Percentiles rank a stretch among this genome's conserved stretches.
phyloP scores from a whole-genome alignment of 2,113 vertebrate genomes.

The Micronycteris hirsuta region DNA sequence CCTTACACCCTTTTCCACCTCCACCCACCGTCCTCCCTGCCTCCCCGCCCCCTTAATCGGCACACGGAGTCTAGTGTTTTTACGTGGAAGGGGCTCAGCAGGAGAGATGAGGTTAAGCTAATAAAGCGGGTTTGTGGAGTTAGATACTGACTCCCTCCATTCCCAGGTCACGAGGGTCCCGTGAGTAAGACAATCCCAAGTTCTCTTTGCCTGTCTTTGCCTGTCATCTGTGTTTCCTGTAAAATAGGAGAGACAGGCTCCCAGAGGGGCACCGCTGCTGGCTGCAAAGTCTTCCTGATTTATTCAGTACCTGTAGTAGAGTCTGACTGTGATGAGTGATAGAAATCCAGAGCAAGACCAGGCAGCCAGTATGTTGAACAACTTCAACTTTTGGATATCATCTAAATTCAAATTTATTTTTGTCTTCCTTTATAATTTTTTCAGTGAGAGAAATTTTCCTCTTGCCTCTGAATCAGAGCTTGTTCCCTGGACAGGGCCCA shows the following conservation, averaged over 20 bases:
- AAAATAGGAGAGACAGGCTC: neutral
- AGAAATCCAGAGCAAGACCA: neutral
- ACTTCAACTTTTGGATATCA: neutral
- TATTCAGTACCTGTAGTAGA: neutral
- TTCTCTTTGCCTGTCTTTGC: neutral
- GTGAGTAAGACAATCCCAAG: neutral
- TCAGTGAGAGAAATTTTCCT: neutral
- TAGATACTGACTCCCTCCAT: neutral
- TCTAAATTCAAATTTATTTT: neutral
- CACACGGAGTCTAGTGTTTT: neutral
- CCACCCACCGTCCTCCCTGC: too few relatives aligned
- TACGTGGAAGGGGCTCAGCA: neutral
- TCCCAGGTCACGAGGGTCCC: neutral
- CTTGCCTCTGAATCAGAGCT: neutral
- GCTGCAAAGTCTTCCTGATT: neutral
- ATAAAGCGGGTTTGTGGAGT: neutral
- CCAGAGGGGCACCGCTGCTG: neutral
- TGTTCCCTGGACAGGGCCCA: neutral
- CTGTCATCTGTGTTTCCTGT: neutral
- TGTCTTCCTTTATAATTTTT: neutral
- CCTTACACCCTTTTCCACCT: too few relatives aligned
- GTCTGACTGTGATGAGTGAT: neutral
- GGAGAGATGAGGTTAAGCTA: neutral
- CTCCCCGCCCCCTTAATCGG: too few relatives aligned
- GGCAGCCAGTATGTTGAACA: neutral